These are phyloP conservation scores for Drosophila macrospina DNA, from an alignment of 2,888 invertebrate species.

Conservation along the genomic window DNA sequence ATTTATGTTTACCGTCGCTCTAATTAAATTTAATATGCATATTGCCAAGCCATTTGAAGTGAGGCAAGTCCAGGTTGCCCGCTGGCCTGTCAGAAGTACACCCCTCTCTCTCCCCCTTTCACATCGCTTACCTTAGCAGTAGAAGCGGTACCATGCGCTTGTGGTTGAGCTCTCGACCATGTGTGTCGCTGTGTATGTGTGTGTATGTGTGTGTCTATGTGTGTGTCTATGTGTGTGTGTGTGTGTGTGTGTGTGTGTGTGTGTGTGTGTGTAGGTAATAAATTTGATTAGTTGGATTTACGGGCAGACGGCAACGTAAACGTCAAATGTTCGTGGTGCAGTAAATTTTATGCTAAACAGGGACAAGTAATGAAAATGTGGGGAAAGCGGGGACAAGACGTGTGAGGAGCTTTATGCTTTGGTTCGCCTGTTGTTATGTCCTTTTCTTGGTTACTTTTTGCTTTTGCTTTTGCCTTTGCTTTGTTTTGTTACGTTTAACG, in stretches of 20 bases:
- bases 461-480: conserved; percentile 16
- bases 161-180: conserved; percentile 34
- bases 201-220: conserved; percentile 18
- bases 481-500: conserved; percentile 68
- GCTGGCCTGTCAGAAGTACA: conserved; percentile 20
- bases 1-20: conserved; percentile 76
- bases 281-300: conserved; percentile 81
- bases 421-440: conserved; percentile 20
- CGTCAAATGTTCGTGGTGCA: conserved; percentile 77
- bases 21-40: conserved; percentile 82
- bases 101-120: not conserved
- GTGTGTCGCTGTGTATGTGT: conserved; percentile 16
- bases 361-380: conserved; percentile 13
- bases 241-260: conserved; percentile 20
- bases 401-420: conserved; percentile 34
- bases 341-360: conserved; percentile 79
- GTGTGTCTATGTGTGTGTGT: conserved; percentile 7
- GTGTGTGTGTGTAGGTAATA: conserved; percentile 56
- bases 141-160: conserved; percentile 22
- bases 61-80: conserved; percentile 45
- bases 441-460: conserved; percentile 12
- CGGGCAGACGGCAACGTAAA: conserved; percentile 68
- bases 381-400: not conserved
- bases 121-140: too few species aligned
- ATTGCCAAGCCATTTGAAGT: conserved; percentile 71